Base-by-base conservation (phyloP, 2,113 vertebrate species). In the Scartelaos histophorus region DNA sequence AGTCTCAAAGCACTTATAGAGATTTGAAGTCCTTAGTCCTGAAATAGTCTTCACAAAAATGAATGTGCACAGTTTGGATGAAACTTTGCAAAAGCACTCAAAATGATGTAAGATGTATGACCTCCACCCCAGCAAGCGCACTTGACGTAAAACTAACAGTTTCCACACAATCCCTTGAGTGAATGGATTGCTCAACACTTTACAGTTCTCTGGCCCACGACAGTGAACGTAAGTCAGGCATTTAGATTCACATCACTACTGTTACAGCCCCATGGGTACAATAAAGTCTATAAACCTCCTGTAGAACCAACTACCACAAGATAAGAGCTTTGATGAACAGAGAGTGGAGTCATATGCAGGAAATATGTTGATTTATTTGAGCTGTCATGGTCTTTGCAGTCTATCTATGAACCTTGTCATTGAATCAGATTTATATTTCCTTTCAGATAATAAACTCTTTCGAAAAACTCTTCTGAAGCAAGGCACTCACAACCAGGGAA, bases 21-120 rank as follows among this genome's bases (percentile, higher is more conserved):
- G 38, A 43, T 43, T 43, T 54, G n/a, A 11, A 19, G 19, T 54
- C 51, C 10, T 54, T 54, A 54, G 51, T 21, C 19, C n/a, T 54
- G 6, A 54, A 54, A 54, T 10, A 21, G 19, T 2, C 71, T 80
- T 70, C 67, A 85, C 74, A 70, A 79, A 68, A 82, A 80, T 66
- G 46, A 83, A 45, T 53, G 19, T 46, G 57, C 57, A 54, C n/a
- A 21, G 53, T 76, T 35, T 57, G 66, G 66, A 82, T 79, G 64
- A 82, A 86, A 82, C 67, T 81, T 84, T 83, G 80, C 88, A 60
- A 74, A 88, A 90, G 85, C 80, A 89, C 87, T 90, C 85, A 72
- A 78, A 46, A 73, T 84, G 84, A 88, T 81, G 71, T 76, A 88
- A 84, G 76, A 49, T 38, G 75, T 71, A 35, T 80, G 71, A 88